Conservation (phyloP, 2,888 invertebrate species). For the Epinotia nisella region DNA sequence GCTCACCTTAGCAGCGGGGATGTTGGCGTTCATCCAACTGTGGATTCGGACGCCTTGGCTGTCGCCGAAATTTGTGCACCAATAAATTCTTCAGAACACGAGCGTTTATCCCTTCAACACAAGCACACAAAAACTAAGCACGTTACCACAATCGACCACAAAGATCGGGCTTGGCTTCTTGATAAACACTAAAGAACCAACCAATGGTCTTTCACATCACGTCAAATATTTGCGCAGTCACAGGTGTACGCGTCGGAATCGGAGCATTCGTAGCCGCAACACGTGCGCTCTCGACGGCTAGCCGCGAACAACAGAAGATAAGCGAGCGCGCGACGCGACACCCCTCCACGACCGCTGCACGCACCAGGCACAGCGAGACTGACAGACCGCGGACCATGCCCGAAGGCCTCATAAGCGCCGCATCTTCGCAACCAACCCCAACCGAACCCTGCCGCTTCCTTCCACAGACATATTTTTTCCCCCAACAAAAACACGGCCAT, state of each 20-base stretch:
- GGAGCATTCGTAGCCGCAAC: conserved; percentile 66
- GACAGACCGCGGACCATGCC: conserved; percentile 59
- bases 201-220: conserved; percentile 77
- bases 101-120: conserved; percentile 62
- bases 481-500: conserved; percentile 60
- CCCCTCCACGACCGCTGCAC: conserved; percentile 74
- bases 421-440: conserved; percentile 65
- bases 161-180: conserved; percentile 56
- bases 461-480: conserved; percentile 58
- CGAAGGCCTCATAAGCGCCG: conserved; percentile 54
- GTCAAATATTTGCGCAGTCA: conserved; percentile 76
- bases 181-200: conserved; percentile 64
- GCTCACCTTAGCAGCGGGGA: conserved; percentile 79
- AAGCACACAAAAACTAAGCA: conserved; percentile 70
- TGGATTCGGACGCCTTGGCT: conserved; percentile 73
- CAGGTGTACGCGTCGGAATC: conserved; percentile 73
- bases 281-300: conserved; percentile 78
- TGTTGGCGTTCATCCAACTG: conserved; percentile 83
- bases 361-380: conserved; percentile 77
- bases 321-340: conserved; percentile 58
- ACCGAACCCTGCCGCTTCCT: conserved; percentile 56
- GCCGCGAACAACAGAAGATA: conserved; percentile 74
- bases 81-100: conserved; percentile 66
- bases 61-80: conserved; percentile 71
- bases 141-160: conserved; percentile 61